Percentiles rank a stretch among this genome's conserved stretches.
phyloP scores from a whole-genome alignment of 2,113 vertebrate species.

The Syrrhaptes paradoxus region DNA sequence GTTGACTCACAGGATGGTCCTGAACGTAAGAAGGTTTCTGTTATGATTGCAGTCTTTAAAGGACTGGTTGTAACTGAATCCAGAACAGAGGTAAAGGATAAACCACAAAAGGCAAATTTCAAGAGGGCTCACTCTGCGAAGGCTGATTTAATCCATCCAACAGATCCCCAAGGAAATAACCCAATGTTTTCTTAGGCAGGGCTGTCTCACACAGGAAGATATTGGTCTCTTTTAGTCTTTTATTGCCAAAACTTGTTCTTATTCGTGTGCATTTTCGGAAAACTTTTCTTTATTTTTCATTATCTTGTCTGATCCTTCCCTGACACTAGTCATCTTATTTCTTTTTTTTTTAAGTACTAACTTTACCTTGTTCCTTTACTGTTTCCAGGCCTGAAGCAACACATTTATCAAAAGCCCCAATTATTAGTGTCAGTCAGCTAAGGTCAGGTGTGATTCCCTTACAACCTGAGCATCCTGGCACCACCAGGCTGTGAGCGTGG shows the following conservation, averaged over 20 bases:
- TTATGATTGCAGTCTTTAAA: neutral
- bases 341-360: neutral
- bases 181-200: neutral
- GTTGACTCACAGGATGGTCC: neutral
- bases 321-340: neutral
- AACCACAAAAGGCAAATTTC: neutral
- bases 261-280: neutral
- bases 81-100: neutral
- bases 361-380: neutral
- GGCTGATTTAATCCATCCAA: neutral
- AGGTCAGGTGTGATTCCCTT: neutral
- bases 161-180: neutral
- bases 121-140: neutral
- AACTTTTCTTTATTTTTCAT: neutral
- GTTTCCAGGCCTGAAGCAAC: neutral
- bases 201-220: neutral
- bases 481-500: neutral
- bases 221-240: neutral
- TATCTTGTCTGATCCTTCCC: neutral
- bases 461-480: neutral
- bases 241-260: neutral
- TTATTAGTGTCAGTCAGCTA: neutral
- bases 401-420: neutral
- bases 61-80: neutral
- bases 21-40: neutral